These are phyloP conservation scores for Rana temporaria DNA, from an alignment of 2,113 vertebrate species.

Conservation along the genomic window DNA sequence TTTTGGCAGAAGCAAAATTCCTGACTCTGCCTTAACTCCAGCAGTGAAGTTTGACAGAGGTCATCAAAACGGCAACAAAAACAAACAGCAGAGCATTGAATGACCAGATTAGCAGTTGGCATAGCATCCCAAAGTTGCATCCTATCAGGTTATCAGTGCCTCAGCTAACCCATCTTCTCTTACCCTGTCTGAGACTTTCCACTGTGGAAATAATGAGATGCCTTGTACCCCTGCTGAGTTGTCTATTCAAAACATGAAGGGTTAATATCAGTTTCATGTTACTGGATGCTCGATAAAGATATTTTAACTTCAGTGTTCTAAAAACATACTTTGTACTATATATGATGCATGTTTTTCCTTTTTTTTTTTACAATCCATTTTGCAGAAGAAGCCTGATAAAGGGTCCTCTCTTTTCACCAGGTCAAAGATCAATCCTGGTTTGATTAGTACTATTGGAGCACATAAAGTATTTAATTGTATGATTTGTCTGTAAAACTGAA, in stretches of 20 bases:
- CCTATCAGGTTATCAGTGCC: constrained; percentile 42
- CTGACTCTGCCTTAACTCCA: constrained; percentile 49
- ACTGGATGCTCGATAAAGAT: neutral
- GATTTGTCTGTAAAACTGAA: too few species aligned
- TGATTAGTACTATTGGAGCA: too few species aligned
- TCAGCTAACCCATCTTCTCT: constrained; percentile 28
- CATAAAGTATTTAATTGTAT: too few species aligned
- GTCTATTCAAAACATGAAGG: constrained; percentile 4
- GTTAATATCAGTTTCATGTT: constrained; percentile 16
- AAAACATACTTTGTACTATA: too few species aligned
- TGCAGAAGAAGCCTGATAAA: too few species aligned
- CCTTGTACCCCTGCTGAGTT: constrained; percentile 6
- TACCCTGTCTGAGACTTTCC: constrained; percentile 17
- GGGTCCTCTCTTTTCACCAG: too few species aligned
- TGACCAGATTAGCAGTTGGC: constrained; percentile 53
- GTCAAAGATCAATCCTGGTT: too few species aligned
- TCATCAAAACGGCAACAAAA: constrained; percentile 53
- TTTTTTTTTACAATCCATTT: too few species aligned
- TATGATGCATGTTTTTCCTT: too few species aligned
- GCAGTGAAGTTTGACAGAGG: constrained; percentile 51
- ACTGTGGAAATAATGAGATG: constrained; percentile 8
- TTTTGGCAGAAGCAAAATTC: constrained; percentile 42
- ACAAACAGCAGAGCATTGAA: constrained; percentile 52
- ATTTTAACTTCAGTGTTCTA: too few species aligned
- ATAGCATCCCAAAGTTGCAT: constrained; percentile 3